Evolutionary conservation across 2,113 vertebrate genomes (phyloP), one percentile per base, ranked within the genome.

Genomic region (Elanoides forficatus): DNA sequence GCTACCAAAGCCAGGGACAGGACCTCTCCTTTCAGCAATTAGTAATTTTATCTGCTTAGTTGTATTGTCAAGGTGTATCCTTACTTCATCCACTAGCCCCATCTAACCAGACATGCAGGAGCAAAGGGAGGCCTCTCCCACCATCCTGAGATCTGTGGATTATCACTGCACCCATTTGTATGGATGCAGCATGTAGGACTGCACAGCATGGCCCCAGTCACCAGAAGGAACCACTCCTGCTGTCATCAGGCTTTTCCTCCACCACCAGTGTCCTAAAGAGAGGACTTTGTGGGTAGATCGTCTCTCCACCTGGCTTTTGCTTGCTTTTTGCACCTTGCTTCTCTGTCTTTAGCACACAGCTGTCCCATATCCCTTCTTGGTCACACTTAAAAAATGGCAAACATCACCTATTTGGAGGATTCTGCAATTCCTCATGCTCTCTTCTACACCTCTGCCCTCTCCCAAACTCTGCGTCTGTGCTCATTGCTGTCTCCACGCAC

Each of bases 121-220:
- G 23, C 38, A 83, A 53, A 45, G 34, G 25, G 29, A 82, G 62
- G 50, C 17, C 36, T 81, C 52, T 89, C 12, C 26, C 43, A 73
- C 76, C 20, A 12, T 32, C n/a, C 66, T n/a, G 29, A n/a, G n/a
- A 43, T 10, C 7, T 3, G 47, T 29, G 6, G n/a, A 42, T 56
- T 30, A 47, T 55, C n/a, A 16, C 75, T 40, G 42, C 52, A 67
- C 7, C 32, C 22, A 9, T 52, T 26, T 59, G 45, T 16, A 43
- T 0, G 2, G 45, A 32, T 2, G 1, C 45, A 38, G 38, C 21
- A 32, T 1, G 21, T 18, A 62, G 38, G 56, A 38, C 34, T 45
- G 55, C 34, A 21, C 34, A 45, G 38, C 65, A 19, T 11, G 22
- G 34, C 29, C 29, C 62, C 62, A 27, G 15, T 15, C 62, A 62